Percentiles rank a stretch among this genome's conserved stretches.
Conservation (phyloP, 1,140 invertebrate species). For the Brachionus rotundiformis region DNA sequence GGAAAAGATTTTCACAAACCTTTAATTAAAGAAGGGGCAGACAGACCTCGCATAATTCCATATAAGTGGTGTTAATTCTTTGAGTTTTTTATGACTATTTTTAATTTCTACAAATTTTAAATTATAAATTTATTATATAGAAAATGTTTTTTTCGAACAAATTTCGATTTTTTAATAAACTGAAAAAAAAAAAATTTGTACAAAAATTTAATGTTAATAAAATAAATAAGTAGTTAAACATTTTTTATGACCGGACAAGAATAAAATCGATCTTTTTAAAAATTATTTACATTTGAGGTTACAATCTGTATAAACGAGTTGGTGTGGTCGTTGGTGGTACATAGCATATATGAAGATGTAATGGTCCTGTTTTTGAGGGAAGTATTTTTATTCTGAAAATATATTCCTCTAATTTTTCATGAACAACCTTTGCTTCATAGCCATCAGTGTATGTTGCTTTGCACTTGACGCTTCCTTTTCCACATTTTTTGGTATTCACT, state of each 20-base stretch:
- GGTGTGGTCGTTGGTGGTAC: background rate
- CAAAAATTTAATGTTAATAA: background rate
- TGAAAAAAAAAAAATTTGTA: background rate
- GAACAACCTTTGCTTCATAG: background rate
- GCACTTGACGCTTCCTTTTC: conserved; percentile 10
- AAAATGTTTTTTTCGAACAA: background rate
- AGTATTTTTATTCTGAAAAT: conserved; percentile 41
- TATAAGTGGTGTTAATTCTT: conserved; percentile 40
- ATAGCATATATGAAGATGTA: conserved; percentile 19
- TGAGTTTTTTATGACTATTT: background rate
- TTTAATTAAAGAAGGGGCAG: conserved; percentile 95
- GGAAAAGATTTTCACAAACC: conserved; percentile 98
- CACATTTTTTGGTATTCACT: conserved; percentile 50
- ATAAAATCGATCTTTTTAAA: background rate
- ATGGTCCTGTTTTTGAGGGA: conserved; percentile 20
- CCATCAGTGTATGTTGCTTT: conserved; percentile 35
- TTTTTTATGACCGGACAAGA: background rate
- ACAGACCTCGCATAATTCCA: conserved; percentile 68
- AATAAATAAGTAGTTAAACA: background rate
- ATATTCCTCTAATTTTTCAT: conserved; percentile 45
- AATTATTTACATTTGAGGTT: background rate
- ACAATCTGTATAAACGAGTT: background rate
- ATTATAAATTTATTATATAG: background rate
- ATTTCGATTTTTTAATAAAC: background rate
- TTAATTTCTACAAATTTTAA: background rate